Conservation (phyloP, 2,888 invertebrate species). For the Pachymerium ferrugineum region DNA sequence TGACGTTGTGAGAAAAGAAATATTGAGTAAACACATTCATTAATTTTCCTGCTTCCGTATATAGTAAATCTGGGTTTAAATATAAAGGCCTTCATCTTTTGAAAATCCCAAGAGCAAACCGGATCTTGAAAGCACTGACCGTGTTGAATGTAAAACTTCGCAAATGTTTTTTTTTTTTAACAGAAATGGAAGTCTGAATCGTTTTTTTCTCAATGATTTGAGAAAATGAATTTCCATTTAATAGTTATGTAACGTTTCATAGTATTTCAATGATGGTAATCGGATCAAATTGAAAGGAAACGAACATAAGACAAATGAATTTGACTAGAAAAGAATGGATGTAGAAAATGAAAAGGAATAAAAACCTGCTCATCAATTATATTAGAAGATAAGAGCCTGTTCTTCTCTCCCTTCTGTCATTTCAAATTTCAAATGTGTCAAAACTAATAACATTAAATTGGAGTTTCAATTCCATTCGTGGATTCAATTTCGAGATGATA, state of each 20-base stretch:
- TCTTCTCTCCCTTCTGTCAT: too few relatives aligned
- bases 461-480: not conserved
- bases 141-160: too few relatives aligned
- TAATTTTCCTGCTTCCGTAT: not conserved
- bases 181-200: too few relatives aligned
- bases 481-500: not conserved
- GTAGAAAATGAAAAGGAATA: not conserved
- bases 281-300: not conserved
- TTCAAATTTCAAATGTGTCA: not conserved
- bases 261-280: too few relatives aligned
- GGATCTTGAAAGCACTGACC: too few relatives aligned
- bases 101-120: not conserved
- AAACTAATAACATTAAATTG: not conserved
- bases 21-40: not conserved
- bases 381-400: too few relatives aligned
- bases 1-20: not conserved
- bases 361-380: too few relatives aligned
- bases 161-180: too few relatives aligned
- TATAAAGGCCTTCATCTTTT: not conserved
- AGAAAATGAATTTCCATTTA: too few relatives aligned
- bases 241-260: too few relatives aligned
- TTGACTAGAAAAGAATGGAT: not conserved
- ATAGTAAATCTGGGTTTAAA: not conserved
- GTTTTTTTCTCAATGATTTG: too few relatives aligned
- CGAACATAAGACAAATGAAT: slow-evolving; percentile 3